A percentile compares a stretch with the other conserved stretches of the same genome.
These are phyloP conservation scores for Bufotes viridis DNA, from an alignment of 2,797 vertebrate genomes.

Conservation along the genomic window DNA sequence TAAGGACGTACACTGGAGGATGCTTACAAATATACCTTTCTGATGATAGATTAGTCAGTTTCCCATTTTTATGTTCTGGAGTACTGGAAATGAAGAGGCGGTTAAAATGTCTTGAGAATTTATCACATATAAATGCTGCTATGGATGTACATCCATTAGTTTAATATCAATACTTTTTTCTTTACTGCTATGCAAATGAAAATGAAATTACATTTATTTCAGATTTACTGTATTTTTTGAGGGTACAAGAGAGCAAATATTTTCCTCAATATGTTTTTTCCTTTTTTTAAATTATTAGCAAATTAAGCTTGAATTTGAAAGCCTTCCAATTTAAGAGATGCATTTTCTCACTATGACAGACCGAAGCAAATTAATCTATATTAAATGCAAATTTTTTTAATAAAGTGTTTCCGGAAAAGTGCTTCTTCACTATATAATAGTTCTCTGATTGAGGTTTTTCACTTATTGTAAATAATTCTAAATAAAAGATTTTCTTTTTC, in stretches of 20 bases:
- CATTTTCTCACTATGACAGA: not conserved
- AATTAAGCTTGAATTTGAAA: not conserved
- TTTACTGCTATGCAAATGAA: conserved; percentile 21
- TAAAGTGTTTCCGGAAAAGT: not conserved
- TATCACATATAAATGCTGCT: conserved; percentile 19
- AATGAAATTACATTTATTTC: not conserved
- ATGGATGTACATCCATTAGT: conserved; percentile 14
- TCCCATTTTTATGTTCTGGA: conserved; percentile 20
- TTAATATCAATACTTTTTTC: not conserved
- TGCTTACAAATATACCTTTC: not conserved
- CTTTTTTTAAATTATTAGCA: not conserved
- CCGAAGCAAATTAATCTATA: not conserved
- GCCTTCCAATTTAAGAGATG: not conserved
- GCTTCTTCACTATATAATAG: no score
- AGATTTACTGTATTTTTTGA: no score
- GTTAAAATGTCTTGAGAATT: conserved; percentile 4
- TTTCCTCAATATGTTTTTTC: not conserved
- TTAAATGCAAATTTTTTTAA: not conserved
- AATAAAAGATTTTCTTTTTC: no score
- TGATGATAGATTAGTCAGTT: conserved; percentile 26
- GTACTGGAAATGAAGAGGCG: conserved; percentile 1
- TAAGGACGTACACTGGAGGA: conserved; percentile 24
- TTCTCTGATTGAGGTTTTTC: no score
- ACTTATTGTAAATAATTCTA: no score
- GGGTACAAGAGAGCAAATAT: no score